phyloP scores from a whole-genome alignment of 64 coral and sea anemone species.

The Montipora sp. region DNA sequence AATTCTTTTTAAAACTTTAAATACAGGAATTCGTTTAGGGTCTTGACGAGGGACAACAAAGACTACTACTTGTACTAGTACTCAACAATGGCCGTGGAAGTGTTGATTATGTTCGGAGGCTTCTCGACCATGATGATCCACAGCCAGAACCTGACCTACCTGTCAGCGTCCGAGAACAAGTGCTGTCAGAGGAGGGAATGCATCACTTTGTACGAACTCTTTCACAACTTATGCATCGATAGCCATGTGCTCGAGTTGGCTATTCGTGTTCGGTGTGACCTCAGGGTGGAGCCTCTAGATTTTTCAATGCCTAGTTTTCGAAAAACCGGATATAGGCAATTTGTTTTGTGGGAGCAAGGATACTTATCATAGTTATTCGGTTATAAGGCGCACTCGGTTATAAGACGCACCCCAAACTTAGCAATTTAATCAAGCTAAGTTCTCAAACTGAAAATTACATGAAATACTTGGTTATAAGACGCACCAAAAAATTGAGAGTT shows the following conservation, averaged over 20 bases:
- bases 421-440: too few relatives aligned
- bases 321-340: not conserved
- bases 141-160: not conserved
- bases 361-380: not conserved
- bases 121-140: not conserved
- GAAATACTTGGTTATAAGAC: too few relatives aligned
- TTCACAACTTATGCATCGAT: not conserved
- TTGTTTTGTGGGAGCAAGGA: slow-evolving; percentile 4
- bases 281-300: not conserved
- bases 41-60: not conserved
- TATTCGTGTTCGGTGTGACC: not conserved
- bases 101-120: not conserved
- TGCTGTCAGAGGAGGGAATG: not conserved
- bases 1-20: not conserved
- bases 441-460: too few relatives aligned
- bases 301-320: not conserved
- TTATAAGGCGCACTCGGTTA: too few relatives aligned
- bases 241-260: not conserved
- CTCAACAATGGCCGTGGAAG: slow-evolving; percentile 9
- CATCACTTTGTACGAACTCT: slow-evolving; percentile 8
- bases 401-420: too few relatives aligned
- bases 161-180: not conserved
- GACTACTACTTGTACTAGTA: not conserved
- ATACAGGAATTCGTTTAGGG: not conserved
- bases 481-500: too few relatives aligned